These are phyloP conservation scores for Rhyacophila evoluta DNA, from an alignment of 2,888 invertebrate species.

Conservation along the genomic window DNA sequence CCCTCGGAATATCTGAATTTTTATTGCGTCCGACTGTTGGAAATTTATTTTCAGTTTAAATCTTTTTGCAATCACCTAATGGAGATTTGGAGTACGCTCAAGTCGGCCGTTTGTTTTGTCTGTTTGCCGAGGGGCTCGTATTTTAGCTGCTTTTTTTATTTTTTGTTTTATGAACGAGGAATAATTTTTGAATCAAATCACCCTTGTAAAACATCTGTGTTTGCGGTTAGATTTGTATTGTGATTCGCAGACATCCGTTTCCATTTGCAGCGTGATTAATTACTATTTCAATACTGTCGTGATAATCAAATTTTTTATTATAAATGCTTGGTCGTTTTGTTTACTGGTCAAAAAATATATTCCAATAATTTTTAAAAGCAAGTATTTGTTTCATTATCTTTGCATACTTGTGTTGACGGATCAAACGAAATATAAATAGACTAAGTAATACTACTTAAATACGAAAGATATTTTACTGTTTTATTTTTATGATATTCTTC, in stretches of 20 bases:
- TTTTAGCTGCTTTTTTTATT: conserved; percentile 5
- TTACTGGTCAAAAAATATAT: no score
- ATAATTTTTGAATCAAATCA: background rate
- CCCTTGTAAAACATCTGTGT: background rate
- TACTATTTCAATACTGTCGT: no score
- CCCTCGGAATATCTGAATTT: conserved; percentile 38
- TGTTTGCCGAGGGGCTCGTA: conserved; percentile 13
- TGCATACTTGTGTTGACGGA: no score
- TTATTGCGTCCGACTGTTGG: background rate
- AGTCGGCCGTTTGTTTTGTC: conserved; percentile 23
- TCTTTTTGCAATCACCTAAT: conserved; percentile 33
- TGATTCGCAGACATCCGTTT: background rate
- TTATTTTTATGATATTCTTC: no score
- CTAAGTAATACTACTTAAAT: no score
- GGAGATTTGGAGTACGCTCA: conserved; percentile 31
- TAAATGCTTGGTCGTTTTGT: no score
- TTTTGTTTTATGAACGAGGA: background rate
- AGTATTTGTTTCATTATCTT: no score
- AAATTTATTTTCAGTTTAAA: conserved; percentile 26
- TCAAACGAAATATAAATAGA: no score
- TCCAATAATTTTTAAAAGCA: no score
- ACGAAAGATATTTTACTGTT: no score
- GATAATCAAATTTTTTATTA: no score
- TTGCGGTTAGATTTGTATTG: background rate
- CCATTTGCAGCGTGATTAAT: no score